Evolutionary conservation across 92 coral and sea anemone species (phyloP).

Genomic region (Epizoanthus illoricatus): DNA sequence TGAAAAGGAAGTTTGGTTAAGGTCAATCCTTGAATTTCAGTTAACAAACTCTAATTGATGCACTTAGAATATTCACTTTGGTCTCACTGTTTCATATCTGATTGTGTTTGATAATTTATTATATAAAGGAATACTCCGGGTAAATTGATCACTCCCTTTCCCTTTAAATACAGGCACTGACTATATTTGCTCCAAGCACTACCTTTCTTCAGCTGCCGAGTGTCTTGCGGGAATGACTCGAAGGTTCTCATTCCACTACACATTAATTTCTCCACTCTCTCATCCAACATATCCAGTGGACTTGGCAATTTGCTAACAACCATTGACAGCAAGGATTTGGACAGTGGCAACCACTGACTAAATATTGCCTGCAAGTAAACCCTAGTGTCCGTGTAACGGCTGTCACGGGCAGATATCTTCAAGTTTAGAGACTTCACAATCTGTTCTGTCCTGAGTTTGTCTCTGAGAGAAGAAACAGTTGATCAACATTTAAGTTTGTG

Average conservation of each 20-base stretch:
- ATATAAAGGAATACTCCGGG: too few species aligned
- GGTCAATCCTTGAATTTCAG: too few species aligned
- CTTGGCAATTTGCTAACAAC: slow-evolving; percentile 90
- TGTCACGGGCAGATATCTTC: slow-evolving; percentile 93
- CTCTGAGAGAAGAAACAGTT: slow-evolving; percentile 52
- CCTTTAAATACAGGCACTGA: too few species aligned
- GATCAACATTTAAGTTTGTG: too few species aligned
- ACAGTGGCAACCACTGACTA: slow-evolving; percentile 94
- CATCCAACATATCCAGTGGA: slow-evolving; percentile 72
- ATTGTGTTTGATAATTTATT: too few species aligned
- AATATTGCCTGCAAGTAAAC: slow-evolving; percentile 76
- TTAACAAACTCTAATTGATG: too few species aligned
- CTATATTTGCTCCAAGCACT: neutral
- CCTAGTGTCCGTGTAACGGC: slow-evolving; percentile 84
- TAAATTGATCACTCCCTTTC: too few species aligned
- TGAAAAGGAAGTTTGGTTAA: too few species aligned
- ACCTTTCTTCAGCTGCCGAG: slow-evolving; percentile 81
- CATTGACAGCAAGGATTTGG: slow-evolving; percentile 80
- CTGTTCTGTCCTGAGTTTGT: slow-evolving; percentile 89
- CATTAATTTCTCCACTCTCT: slow-evolving; percentile 93
- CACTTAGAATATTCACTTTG: too few species aligned
- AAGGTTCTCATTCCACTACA: slow-evolving; percentile 90
- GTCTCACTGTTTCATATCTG: too few species aligned
- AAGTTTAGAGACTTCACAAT: slow-evolving; percentile 88
- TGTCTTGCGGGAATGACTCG: slow-evolving; percentile 77